Base-by-base conservation (phyloP, 2,888 invertebrate species). In the Hololepta plana region DNA sequence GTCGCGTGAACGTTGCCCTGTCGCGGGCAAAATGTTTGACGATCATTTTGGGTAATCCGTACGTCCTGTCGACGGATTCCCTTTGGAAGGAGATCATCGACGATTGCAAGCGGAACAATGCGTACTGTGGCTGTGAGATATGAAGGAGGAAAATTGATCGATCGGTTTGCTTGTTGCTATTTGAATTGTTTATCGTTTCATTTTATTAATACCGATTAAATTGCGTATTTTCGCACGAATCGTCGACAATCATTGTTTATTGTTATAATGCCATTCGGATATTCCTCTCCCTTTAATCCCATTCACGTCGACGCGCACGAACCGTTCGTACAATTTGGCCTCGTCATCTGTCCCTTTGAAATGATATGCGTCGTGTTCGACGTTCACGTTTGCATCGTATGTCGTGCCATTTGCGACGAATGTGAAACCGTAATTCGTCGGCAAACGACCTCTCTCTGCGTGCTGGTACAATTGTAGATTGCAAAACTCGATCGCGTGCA, bases 1-100 rank as follows among this genome's bases (percentile, higher is more conserved):
- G 77, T 46, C 64, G 91, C 31, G 62, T 91, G 40, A 95, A 93
- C 55, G 93, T 93, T 1, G 76, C 87, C 2, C 62, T 91, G 24
- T 88, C 87, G 0, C 65, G 93, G 36, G 81, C 87, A 6, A 70
- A 79, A 47, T 67, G 75, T 4, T 59, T 88, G 13, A 61, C 81
- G 4, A 61, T 91, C 19, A 60, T 93, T 26, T 64, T 90, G 37
- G 91, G 91, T 22, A 80, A 88, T 57, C 87, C 90, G 0, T 61
- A 69, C 40, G 51, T 84, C 13, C 49, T 87, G 12, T 47, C 53
- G 3, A 47, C 54, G 14, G 84, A 85, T 47, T 53, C 59, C 1
- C 57, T 65, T 37, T 87, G 85, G 87, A 55, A 63, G 9, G 56
- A 57, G 34, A 60, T 77, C 4, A 56, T 82, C 4, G 49, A 55